Percentiles rank a stretch among this genome's conserved stretches.
These are phyloP conservation scores for Andrena bicolor DNA, from an alignment of 2,888 invertebrate genomes.

Conservation along the genomic window DNA sequence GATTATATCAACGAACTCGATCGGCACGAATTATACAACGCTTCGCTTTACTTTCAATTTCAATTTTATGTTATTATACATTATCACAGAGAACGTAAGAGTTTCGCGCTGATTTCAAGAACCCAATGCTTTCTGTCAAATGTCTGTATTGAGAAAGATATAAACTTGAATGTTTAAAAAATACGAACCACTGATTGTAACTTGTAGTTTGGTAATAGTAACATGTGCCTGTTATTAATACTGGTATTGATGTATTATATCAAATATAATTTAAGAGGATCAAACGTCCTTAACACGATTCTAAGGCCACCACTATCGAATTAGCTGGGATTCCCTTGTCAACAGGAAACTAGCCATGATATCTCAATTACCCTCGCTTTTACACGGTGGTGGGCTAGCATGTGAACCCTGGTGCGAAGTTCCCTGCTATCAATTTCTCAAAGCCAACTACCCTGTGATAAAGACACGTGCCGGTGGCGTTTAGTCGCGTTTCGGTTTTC, in stretches of 20 bases:
- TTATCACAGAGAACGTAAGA: no score
- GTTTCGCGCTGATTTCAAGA: no score
- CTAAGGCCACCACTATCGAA: constrained; percentile 42
- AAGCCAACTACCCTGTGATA: constrained; percentile 64
- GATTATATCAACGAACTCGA: no score
- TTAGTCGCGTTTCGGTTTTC: constrained; percentile 57
- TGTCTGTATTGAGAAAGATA: not conserved
- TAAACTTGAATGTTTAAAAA: not conserved
- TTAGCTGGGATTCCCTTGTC: constrained; percentile 53
- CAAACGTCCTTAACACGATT: not conserved
- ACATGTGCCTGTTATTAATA: not conserved
- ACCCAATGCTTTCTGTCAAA: no score
- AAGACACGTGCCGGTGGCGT: constrained; percentile 72
- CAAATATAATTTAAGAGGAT: not conserved
- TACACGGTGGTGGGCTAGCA: constrained; percentile 55
- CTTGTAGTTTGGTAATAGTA: not conserved
- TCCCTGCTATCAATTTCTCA: constrained; percentile 70
- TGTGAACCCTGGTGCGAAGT: constrained; percentile 68
- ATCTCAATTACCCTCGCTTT: constrained; percentile 80
- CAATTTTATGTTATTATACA: no score
- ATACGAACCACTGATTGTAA: not conserved
- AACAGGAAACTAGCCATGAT: constrained; percentile 76
- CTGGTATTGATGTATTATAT: not conserved
- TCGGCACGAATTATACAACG: no score
- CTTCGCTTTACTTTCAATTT: no score